phyloP scores from a whole-genome alignment of 2,888 invertebrate genomes.

The Leptinotarsa haldemani region DNA sequence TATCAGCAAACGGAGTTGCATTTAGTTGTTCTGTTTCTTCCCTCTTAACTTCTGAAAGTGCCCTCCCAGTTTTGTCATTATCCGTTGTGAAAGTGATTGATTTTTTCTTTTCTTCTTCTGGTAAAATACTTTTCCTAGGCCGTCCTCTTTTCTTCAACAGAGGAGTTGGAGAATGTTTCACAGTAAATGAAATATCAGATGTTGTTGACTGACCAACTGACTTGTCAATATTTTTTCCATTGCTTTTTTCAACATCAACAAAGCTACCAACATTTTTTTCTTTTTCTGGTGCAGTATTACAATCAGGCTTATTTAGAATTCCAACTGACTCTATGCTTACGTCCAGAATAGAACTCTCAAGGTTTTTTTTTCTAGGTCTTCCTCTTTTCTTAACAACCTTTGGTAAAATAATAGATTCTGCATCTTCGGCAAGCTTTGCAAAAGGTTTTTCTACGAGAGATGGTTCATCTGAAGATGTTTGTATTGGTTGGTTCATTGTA shows the following conservation, averaged over 20 bases:
- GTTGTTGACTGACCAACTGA: neutral
- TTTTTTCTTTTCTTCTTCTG: neutral
- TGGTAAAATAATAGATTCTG: neutral
- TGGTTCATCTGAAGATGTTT: neutral
- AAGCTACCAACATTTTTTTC: neutral
- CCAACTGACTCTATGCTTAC: neutral
- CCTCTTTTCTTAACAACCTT: neutral
- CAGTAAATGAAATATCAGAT: neutral
- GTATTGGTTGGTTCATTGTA: neutral
- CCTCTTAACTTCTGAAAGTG: neutral
- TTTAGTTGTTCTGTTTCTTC: neutral
- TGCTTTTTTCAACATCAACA: neutral
- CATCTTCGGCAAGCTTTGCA: neutral
- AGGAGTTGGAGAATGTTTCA: conserved; percentile 1
- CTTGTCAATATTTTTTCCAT: neutral
- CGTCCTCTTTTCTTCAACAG: conserved; percentile 1
- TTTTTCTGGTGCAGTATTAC: neutral
- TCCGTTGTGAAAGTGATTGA: neutral
- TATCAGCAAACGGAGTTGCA: neutral
- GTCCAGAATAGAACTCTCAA: neutral
- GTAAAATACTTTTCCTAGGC: neutral
- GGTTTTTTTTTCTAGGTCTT: conserved; percentile 1
- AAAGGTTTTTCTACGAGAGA: neutral
- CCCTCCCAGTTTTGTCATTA: neutral
- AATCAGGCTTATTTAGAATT: neutral